These are phyloP conservation scores for Smittia aterrima DNA, from an alignment of 2,888 invertebrate species.

Conservation along the genomic window DNA sequence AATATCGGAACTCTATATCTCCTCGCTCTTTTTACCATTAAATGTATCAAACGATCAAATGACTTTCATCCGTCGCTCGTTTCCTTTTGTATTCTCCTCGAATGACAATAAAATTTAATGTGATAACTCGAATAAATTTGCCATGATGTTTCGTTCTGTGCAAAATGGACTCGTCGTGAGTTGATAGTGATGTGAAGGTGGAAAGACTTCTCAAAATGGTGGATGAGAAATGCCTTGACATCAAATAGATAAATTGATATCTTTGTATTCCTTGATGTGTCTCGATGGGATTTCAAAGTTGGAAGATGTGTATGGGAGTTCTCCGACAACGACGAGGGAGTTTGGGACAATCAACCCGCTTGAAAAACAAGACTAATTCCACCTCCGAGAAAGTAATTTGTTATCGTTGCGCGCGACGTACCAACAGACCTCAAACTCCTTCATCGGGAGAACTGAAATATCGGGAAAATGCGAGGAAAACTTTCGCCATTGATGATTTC, in stretches of 20 bases:
- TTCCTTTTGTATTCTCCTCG: background rate
- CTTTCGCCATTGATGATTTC: conserved; percentile 18
- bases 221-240: conserved; percentile 34
- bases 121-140: conserved; percentile 18
- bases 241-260: conserved; percentile 41
- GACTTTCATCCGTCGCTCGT: background rate
- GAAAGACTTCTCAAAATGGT: conserved; percentile 26
- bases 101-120: conserved; percentile 20
- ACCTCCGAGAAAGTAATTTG: conserved; percentile 38
- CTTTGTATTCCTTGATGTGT: conserved; percentile 33
- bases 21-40: background rate
- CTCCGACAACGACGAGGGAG: background rate
- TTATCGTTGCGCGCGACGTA: background rate
- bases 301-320: background rate
- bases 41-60: conserved; percentile 32
- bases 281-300: conserved; percentile 36
- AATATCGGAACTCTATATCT: conserved; percentile 34
- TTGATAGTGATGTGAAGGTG: background rate
- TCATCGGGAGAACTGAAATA: background rate
- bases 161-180: conserved; percentile 19
- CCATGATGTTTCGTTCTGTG: conserved; percentile 5
- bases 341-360: background rate
- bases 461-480: conserved; percentile 5
- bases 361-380: conserved; percentile 33
- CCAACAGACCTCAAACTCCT: conserved; percentile 5